These are phyloP conservation scores for Scaptomyza reducta DNA, from an alignment of 2,888 invertebrate species.

Conservation along the genomic window DNA sequence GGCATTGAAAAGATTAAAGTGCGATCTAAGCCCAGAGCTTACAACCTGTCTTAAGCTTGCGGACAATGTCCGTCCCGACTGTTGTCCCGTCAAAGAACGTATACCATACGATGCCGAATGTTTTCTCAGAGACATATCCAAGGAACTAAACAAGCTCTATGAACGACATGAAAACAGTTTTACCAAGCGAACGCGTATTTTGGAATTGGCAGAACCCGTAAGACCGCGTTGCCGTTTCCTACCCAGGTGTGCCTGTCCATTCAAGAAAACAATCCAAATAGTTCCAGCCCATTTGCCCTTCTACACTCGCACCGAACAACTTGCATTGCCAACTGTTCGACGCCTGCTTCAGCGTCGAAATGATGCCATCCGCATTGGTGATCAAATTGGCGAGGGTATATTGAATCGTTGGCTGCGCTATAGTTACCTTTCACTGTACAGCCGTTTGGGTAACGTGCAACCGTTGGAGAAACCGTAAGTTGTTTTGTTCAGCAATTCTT, in stretches of 20 bases:
- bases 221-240: conserved; percentile 43
- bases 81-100: conserved; percentile 59
- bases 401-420: conserved; percentile 78
- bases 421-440: conserved; percentile 81
- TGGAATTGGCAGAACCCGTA: conserved; percentile 62
- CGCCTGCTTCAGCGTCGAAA: conserved; percentile 42
- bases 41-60: conserved; percentile 47
- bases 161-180: conserved; percentile 58
- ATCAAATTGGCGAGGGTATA: conserved; percentile 56
- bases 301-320: conserved; percentile 80
- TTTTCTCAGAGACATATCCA: conserved; percentile 59
- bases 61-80: conserved; percentile 60
- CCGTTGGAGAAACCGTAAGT: conserved; percentile 73
- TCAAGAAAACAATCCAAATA: conserved; percentile 70
- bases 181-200: conserved; percentile 60
- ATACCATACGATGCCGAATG: conserved; percentile 63
- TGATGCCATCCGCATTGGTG: conserved; percentile 38
- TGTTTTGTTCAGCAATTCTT: too few relatives aligned
- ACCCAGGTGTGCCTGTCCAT: conserved; percentile 71
- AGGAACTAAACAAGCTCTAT: conserved; percentile 54
- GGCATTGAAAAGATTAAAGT: conserved; percentile 48
- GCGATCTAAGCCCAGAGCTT: conserved; percentile 60
- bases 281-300: conserved; percentile 55
- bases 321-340: conserved; percentile 73
- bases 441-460: conserved; percentile 76